These are phyloP conservation scores for Chirona hameri DNA, from an alignment of 2,888 invertebrate species.

Conservation along the genomic window DNA sequence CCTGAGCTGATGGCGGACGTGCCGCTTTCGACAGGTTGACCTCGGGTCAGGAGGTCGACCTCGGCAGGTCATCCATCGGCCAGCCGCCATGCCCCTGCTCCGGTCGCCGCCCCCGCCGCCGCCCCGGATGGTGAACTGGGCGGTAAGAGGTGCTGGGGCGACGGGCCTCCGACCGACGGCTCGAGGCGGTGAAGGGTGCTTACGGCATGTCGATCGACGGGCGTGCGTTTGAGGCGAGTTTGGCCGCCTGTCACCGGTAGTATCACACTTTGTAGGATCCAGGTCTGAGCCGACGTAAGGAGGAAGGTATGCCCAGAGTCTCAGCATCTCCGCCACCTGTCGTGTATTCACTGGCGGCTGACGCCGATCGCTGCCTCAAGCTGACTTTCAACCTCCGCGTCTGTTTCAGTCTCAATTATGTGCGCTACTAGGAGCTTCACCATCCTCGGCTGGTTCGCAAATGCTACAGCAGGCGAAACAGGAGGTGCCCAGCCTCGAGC, in stretches of 20 bases:
- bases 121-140: neutral
- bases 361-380: neutral
- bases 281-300: neutral
- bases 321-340: neutral
- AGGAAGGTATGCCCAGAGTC: neutral
- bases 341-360: neutral
- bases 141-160: neutral
- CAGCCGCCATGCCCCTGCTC: neutral
- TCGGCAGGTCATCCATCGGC: neutral
- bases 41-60: neutral
- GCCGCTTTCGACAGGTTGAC: neutral
- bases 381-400: neutral
- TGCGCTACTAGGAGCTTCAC: neutral
- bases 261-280: neutral
- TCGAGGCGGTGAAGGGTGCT: neutral
- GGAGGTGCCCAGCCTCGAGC: conserved; percentile 8
- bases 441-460: neutral
- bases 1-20: neutral
- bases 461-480: neutral
- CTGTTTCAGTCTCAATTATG: neutral
- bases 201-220: neutral
- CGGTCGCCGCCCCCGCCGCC: neutral
- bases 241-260: neutral
- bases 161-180: neutral
- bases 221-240: neutral